Evolutionary conservation across 2,888 invertebrate genomes (phyloP).

Genomic region (Aquatica leii): DNA sequence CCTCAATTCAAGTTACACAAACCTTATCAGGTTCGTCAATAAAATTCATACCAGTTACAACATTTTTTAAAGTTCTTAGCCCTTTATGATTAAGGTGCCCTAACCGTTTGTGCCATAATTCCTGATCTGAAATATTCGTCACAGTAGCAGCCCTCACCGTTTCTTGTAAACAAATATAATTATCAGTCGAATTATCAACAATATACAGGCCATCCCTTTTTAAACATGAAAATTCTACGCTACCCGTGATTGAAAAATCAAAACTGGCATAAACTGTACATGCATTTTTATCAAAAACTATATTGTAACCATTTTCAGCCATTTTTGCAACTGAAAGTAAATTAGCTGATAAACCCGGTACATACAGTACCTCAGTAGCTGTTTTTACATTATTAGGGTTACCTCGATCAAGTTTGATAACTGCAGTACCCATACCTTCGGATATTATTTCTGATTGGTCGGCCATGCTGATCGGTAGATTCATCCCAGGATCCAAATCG

Average conservation of each 20-base stretch:
- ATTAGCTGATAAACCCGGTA: too few relatives aligned
- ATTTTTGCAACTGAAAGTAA: too few relatives aligned
- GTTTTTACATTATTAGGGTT: background rate
- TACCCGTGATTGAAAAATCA: background rate
- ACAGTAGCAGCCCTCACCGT: background rate
- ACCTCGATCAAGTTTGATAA: background rate
- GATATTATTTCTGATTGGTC: too few relatives aligned
- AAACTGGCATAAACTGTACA: too few relatives aligned
- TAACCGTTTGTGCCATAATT: background rate
- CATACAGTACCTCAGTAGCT: background rate
- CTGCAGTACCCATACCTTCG: background rate
- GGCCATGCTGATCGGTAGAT: background rate
- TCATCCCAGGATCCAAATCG: background rate
- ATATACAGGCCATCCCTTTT: background rate
- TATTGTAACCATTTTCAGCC: background rate
- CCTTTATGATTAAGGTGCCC: background rate
- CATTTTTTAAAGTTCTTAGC: background rate
- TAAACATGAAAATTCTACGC: background rate
- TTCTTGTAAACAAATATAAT: background rate
- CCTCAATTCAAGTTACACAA: background rate
- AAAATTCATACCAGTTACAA: background rate
- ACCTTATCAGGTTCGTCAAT: background rate
- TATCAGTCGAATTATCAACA: background rate
- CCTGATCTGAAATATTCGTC: background rate
- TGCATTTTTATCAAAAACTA: background rate